These are phyloP conservation scores for Montifringilla adamsi DNA, from an alignment of 2,113 vertebrate genomes.

Conservation along the genomic window DNA sequence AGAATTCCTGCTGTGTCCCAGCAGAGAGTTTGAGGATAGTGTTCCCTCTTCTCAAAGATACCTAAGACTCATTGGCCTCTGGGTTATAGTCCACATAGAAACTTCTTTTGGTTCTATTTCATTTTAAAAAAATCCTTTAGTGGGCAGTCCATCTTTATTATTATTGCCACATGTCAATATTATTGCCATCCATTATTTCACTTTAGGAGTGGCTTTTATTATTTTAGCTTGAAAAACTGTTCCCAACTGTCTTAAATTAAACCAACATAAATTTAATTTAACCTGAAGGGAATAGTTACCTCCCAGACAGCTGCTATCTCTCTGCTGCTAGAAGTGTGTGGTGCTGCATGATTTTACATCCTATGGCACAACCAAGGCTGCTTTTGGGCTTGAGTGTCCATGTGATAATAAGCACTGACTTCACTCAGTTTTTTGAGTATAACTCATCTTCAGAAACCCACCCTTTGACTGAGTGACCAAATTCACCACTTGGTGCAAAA, in stretches of 20 bases:
- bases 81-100: background rate
- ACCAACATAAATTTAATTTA: background rate
- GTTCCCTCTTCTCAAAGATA: background rate
- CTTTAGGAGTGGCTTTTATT: background rate
- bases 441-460: background rate
- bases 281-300: background rate
- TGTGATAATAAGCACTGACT: background rate
- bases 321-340: background rate
- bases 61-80: background rate
- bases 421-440: background rate
- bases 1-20: background rate
- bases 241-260: background rate
- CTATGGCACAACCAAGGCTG: background rate
- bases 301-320: background rate
- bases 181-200: background rate
- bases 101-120: background rate
- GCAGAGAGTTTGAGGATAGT: background rate
- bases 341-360: background rate
- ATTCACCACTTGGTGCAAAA: background rate
- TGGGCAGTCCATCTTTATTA: background rate
- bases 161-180: background rate
- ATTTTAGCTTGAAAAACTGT: constrained; percentile 12
- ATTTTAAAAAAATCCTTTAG: background rate
- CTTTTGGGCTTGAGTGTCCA: background rate
- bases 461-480: background rate